phyloP scores from a whole-genome alignment of 2,797 vertebrate genomes.

The Pteropus rufus region DNA sequence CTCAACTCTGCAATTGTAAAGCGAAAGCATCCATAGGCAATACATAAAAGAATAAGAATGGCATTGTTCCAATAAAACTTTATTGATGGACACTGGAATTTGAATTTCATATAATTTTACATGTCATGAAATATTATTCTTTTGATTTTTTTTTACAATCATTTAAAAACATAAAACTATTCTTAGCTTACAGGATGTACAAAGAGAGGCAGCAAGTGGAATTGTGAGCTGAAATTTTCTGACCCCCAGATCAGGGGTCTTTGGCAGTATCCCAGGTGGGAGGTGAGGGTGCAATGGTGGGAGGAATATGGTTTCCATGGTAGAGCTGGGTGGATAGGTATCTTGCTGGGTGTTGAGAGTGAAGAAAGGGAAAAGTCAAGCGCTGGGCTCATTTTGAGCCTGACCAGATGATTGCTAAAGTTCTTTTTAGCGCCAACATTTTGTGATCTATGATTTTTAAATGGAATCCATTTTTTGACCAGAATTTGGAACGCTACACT shows the following conservation, averaged over 20 bases:
- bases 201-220: not conserved
- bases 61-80: constrained; percentile 18
- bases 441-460: constrained; percentile 57
- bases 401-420: constrained; percentile 30
- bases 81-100: not conserved
- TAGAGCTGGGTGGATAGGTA: not conserved
- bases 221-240: not conserved
- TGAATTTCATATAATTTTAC: constrained; percentile 18
- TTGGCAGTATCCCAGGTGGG: not conserved
- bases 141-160: not conserved
- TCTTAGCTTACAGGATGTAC: not conserved
- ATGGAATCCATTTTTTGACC: not conserved
- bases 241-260: not conserved
- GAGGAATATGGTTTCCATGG: not conserved
- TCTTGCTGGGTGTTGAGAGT: not conserved
- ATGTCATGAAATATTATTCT: not conserved
- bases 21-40: not conserved
- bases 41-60: not conserved
- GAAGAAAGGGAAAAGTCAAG: not conserved
- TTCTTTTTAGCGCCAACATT: not conserved
- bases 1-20: not conserved
- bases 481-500: constrained; percentile 40
- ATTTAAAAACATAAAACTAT: not conserved
- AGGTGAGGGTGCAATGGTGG: not conserved
- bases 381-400: constrained; percentile 39